phyloP scores from a whole-genome alignment of 2,888 invertebrate species.

The Drosophila macrospina region DNA sequence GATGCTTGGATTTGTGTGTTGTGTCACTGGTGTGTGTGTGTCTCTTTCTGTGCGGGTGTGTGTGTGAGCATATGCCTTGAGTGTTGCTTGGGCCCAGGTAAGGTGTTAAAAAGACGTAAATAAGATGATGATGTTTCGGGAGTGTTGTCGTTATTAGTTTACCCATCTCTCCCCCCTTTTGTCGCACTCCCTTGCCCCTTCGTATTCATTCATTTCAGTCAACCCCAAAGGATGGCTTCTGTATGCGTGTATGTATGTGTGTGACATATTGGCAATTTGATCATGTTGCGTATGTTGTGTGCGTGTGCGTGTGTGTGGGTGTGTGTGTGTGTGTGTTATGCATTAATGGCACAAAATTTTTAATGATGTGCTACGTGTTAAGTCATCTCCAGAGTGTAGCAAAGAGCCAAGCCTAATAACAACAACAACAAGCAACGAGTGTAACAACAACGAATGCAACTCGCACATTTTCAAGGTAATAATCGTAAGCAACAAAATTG shows the following conservation, averaged over 20 bases:
- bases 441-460: conserved; percentile 35
- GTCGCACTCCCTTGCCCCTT: not conserved
- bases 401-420: conserved; percentile 67
- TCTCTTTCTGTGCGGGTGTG: conserved; percentile 7
- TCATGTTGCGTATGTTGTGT: conserved; percentile 69
- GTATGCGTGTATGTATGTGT: conserved; percentile 39
- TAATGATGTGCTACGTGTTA: conserved; percentile 82
- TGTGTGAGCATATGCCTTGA: conserved; percentile 21
- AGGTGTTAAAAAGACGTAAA: conserved; percentile 80
- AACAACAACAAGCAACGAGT: conserved; percentile 28
- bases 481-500: conserved; percentile 82
- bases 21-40: conserved; percentile 23
- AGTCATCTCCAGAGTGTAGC: conserved; percentile 81
- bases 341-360: conserved; percentile 81
- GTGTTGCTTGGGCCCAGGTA: conserved; percentile 39
- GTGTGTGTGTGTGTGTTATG: conserved; percentile 70
- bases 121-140: conserved; percentile 73
- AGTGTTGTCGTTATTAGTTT: conserved; percentile 69
- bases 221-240: conserved; percentile 51
- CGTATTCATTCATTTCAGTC: conserved; percentile 17
- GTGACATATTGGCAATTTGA: conserved; percentile 81
- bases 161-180: conserved; percentile 18
- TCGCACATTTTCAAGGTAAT: conserved; percentile 73
- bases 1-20: conserved; percentile 39
- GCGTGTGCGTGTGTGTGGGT: conserved; percentile 29